Evolutionary conservation across 2,113 vertebrate species (phyloP).

Genomic region (Ceyx cyanopectus): DNA sequence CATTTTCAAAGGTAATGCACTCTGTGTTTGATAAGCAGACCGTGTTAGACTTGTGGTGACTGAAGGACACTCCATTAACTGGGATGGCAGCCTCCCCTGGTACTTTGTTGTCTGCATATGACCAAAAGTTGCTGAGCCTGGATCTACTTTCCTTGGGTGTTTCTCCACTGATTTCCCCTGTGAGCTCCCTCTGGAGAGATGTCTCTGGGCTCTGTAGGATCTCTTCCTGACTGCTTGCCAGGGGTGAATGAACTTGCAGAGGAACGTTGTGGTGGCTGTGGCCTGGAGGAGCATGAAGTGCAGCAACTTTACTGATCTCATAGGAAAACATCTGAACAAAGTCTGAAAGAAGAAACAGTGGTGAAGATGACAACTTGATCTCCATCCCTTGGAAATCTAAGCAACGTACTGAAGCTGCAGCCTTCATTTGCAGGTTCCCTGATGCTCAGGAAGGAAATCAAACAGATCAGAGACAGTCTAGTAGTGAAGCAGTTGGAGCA

Average conservation of each 20-base stretch:
- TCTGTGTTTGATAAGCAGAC: neutral
- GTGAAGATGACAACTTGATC: neutral
- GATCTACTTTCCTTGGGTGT: neutral
- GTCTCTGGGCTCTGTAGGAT: neutral
- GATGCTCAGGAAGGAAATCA: neutral
- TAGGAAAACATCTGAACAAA: neutral
- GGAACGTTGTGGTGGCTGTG: neutral
- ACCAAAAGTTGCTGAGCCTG: neutral
- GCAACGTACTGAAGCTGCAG: neutral
- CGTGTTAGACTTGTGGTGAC: neutral
- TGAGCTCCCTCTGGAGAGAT: neutral
- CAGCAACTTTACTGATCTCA: neutral
- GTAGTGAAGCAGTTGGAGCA: neutral
- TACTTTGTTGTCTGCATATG: fast-evolving
- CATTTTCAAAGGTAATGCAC: neutral
- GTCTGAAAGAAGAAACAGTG: neutral
- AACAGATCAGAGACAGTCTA: neutral
- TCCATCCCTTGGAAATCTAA: neutral
- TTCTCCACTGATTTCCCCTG: neutral
- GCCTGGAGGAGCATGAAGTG: neutral
- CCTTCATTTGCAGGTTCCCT: neutral
- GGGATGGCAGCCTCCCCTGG: neutral
- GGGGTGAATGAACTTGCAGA: neutral
- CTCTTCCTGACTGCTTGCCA: neutral
- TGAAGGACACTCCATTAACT: neutral